Conservation (phyloP, 2,888 invertebrate genomes). For the Creontiades dilutus region DNA sequence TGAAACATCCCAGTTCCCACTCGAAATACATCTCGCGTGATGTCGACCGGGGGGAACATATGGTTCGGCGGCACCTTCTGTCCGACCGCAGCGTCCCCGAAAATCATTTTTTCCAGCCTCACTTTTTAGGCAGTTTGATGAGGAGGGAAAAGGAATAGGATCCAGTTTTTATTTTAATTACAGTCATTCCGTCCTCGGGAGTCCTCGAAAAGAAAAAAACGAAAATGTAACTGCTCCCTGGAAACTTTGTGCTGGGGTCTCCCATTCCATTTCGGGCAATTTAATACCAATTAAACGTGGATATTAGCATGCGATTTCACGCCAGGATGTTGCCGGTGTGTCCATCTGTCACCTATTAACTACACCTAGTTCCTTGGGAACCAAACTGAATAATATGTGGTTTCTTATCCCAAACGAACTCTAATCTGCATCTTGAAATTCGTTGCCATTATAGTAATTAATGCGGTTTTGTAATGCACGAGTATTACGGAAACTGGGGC, state of each 20-base stretch:
- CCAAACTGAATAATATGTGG: too few relatives aligned
- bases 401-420: too few relatives aligned
- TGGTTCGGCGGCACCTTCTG: slow-evolving; percentile 48
- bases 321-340: not conserved
- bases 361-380: too few relatives aligned
- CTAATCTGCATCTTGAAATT: too few relatives aligned
- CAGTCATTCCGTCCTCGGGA: not conserved
- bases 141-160: not conserved
- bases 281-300: slow-evolving; percentile 11
- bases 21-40: slow-evolving; percentile 45
- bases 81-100: slow-evolving; percentile 60
- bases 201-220: slow-evolving; percentile 13
- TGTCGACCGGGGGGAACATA: slow-evolving; percentile 26
- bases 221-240: not conserved
- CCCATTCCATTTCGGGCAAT: slow-evolving; percentile 17
- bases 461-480: too few relatives aligned
- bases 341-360: slow-evolving; percentile 22
- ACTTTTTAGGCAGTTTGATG: not conserved
- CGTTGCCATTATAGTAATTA: too few relatives aligned
- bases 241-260: slow-evolving; percentile 21
- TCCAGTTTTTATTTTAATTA: slow-evolving; percentile 53
- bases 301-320: slow-evolving; percentile 36
- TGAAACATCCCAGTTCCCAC: slow-evolving; percentile 6
- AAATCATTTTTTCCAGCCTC: slow-evolving; percentile 46
- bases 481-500: too few relatives aligned